phyloP scores from a whole-genome alignment of 2,797 vertebrate genomes.

The Molossus molossus region DNA sequence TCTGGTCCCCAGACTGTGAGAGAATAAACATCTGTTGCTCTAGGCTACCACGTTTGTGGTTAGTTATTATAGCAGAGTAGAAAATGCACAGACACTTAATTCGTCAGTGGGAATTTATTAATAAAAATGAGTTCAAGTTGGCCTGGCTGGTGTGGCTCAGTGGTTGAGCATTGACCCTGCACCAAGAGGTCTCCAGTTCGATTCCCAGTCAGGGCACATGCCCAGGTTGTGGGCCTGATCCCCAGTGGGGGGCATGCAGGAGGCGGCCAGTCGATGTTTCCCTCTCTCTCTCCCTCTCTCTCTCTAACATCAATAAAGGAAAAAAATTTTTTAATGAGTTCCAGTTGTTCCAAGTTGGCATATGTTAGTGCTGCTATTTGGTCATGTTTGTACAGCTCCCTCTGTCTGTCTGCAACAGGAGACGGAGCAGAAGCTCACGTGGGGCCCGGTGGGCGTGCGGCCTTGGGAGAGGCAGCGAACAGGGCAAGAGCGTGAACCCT shows the following conservation, averaged over 20 bases:
- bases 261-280: too few relatives aligned
- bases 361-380: background rate
- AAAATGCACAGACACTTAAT: background rate
- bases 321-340: too few relatives aligned
- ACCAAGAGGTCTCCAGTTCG: too few relatives aligned
- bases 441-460: background rate
- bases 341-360: background rate
- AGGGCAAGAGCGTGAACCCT: too few relatives aligned
- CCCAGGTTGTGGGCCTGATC: too few relatives aligned
- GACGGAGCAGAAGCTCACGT: background rate
- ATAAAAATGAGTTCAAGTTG: background rate
- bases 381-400: background rate
- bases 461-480: background rate
- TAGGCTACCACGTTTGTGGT: too few relatives aligned
- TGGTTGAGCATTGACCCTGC: too few relatives aligned
- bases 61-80: background rate
- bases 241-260: too few relatives aligned
- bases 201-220: too few relatives aligned
- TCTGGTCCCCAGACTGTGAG: background rate
- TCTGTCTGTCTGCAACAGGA: background rate
- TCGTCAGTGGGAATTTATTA: background rate
- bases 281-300: too few relatives aligned
- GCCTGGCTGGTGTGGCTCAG: too few relatives aligned
- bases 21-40: background rate
- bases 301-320: too few relatives aligned